Evolutionary conservation across 2,888 invertebrate species (phyloP), one percentile per base, ranked within the genome.

Genomic region (Melieria crassipennis): DNA sequence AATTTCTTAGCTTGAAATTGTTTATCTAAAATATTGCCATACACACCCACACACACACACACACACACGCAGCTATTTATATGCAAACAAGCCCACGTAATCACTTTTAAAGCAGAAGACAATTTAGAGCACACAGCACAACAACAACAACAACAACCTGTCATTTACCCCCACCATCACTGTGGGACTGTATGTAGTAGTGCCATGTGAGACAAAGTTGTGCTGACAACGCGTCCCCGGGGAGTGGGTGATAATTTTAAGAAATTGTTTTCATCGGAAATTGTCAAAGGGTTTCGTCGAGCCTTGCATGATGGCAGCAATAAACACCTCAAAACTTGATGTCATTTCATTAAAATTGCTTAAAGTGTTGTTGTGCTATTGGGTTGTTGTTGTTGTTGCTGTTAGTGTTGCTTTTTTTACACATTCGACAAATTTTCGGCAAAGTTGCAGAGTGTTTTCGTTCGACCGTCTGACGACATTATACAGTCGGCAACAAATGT

Each of bases 291-390:
- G 47, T 65, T 65, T 52, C n/a, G 6, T 13, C 52, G 52, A 50
- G 11, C 50, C 2, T n/a, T n/a, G 52, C 52, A 52, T 52, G 52
- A 52, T 52, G 52, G 13, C 10, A 57, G 57, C 30, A 57, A 57
- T 57, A 57, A 57, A 13, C 57, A 57, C 57, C 57, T 57, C 30
- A 16, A 57, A 13, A 57, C 6, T 63, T 63, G 63, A 48, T 72
- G 81, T 82, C 83, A 82, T 83, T 84, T 82, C 81, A 83, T 82
- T 84, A 82, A 82, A 82, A 82, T 79, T 82, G 79, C 79, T 79
- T 74, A 75, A 73, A 72, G 65, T 65, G 70, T 62, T 70, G 70
- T 72, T 69, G 70, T 57, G 69, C 30, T 57, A 47, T 7, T 71
- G 56, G 7, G 43, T 66, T 67, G 56, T 61, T 52, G 58, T 64